Base-by-base conservation (phyloP, 2,797 vertebrate genomes). In the Lerista edwardsae region DNA sequence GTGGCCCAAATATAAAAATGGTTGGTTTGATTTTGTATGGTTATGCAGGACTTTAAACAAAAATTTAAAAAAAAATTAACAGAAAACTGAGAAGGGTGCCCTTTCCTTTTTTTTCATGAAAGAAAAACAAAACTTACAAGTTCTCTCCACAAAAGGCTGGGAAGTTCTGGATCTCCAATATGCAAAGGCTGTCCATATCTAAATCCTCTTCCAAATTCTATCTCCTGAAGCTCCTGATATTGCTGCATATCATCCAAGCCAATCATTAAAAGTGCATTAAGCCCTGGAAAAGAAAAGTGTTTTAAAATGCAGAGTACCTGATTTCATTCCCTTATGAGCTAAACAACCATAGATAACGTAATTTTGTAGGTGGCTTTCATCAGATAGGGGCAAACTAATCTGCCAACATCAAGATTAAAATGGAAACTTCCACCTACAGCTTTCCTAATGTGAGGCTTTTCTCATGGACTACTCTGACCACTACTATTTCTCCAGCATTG, bases 191-290 rank as follows among this genome's bases (percentile, higher is more conserved):
- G 89, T 0, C 90, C 94, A 92, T 97, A 97, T 2, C 88, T 91
- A 68, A 98, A 97, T 0, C 98, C 98, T 91, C 98, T 95, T n/a
- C 98, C 98, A 78, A 98, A 99, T 89, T 98, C 97, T 75, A 98
- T 82, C 93, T 96, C 96, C 93, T 96, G 96, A 75, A 99, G 94
- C 74, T 96, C 95, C 64, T 89, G 85, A 39, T 95, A 41, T 47
- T 96, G 93, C 15, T 84, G 90, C 1, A 81, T 93, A 36, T 95
- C 96, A 75, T 97, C 97, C 93, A 99, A 86, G 3, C 96, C 97
- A 88, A 98, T 92, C 0, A 93, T 44, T 4, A 99, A 92, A 86
- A 99, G 94, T 12, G 96, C 96, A 85, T 94, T 94, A 85, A 98
- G 74, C 7, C 97, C 98, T 98, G 88, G 11, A 79, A 82, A 0